Evolutionary conservation across 1,140 invertebrate genomes (phyloP).

Genomic region (Drosophila nebulosa): DNA sequence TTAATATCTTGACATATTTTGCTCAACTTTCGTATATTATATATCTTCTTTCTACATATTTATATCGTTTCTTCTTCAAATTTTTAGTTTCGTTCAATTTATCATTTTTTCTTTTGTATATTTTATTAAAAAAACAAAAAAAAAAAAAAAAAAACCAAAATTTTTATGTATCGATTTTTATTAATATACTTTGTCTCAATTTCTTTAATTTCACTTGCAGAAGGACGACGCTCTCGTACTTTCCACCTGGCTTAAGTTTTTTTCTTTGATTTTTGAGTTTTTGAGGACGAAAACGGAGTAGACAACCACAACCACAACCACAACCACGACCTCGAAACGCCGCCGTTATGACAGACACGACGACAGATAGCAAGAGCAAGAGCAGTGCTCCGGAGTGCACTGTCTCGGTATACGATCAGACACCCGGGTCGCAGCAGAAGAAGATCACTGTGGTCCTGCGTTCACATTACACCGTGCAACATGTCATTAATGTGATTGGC

Average conservation of each 20-base stretch:
- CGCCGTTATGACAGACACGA: constrained; percentile 51
- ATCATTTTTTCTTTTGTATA: neutral
- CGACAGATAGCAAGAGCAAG: constrained; percentile 56
- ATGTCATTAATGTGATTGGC: constrained; percentile 82
- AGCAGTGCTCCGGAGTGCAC: constrained; percentile 81
- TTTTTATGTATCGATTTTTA: constrained; percentile 21
- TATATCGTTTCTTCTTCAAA: neutral
- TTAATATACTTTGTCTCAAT: constrained; percentile 12
- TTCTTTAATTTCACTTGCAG: neutral
- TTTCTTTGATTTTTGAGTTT: constrained; percentile 19
- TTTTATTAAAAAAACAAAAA: neutral
- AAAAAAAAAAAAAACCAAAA: neutral
- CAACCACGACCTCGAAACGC: neutral
- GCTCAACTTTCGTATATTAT: neutral
- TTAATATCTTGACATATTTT: constrained; percentile 2
- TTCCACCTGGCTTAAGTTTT: neutral
- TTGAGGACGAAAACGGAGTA: too few relatives aligned
- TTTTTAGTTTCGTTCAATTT: neutral
- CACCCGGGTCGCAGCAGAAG: constrained; percentile 77
- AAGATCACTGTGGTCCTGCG: constrained; percentile 82
- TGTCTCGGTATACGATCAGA: constrained; percentile 83
- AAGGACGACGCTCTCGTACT: constrained; percentile 2
- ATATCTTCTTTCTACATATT: neutral
- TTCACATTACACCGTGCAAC: constrained; percentile 81
- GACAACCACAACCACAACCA: constrained; percentile 35